Base-by-base conservation (phyloP, 2,113 vertebrate species). In the Oryzias woworae region DNA sequence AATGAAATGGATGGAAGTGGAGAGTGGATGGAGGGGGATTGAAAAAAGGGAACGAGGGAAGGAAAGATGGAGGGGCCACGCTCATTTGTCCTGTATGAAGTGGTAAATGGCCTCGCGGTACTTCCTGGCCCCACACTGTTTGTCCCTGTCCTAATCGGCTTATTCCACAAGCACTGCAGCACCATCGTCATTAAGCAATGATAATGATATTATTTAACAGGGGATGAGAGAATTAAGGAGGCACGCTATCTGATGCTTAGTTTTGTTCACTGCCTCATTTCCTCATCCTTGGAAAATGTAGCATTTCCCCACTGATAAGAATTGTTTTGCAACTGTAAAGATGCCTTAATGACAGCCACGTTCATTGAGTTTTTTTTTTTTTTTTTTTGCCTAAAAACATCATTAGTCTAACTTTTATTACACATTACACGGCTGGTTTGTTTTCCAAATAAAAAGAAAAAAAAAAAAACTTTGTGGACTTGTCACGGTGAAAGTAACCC, bases 201-300 rank as follows among this genome's bases (percentile, higher is more conserved):
- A 91, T 93, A 91, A 92, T 92, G 90, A 89, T 88, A 92, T 93
- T 91, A 92, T 92, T 93, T 88, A 90, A 91, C 86, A 90, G 87
- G 83, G 86, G 86, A 90, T 85, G 90, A 86, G 84, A 90, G 89
- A 91, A 91, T 91, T 89, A 91, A 85, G 88, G 85, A 80, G 88
- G 69, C 31, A 26, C 69, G 17, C 71, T 91, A 92, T 92, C 92
- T 90, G 90, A 91, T 92, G 87, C 77, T 67, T 68, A 77, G 78
- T 83, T 84, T 77, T 73, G 64, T 81, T 75, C 83, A 20, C 64
- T 43, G 82, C 67, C 81, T 87, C 89, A 92, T 93, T 93, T 92
- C 89, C 89, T 88, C 82, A 46, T 84, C 87, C 85, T 87, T 80
- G 62, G 73, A 83, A 86, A 84, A 90, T 67, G 78, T 61, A 69